phyloP scores from a whole-genome alignment of 2,113 vertebrate genomes.

The Urocitellus parryii region DNA sequence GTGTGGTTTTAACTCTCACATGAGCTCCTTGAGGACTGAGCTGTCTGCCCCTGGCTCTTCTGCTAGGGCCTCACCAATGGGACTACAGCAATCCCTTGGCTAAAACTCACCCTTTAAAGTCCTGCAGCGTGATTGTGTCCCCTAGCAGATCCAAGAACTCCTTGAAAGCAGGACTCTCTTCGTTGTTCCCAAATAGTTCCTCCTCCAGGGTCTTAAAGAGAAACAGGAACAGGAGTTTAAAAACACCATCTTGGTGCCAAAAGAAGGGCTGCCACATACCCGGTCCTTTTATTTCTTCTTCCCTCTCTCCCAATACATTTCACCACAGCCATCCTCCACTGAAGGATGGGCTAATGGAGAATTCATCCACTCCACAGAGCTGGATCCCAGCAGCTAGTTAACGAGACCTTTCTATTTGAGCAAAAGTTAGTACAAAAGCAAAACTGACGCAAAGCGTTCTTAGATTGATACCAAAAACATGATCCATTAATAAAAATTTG shows the following conservation, averaged over 20 bases:
- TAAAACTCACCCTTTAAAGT: slow-evolving; percentile 94
- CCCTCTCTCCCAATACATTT: not conserved
- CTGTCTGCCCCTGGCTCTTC: not conserved
- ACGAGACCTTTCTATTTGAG: not conserved
- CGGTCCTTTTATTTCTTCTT: not conserved
- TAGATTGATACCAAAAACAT: not conserved
- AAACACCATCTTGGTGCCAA: not conserved
- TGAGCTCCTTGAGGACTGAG: not conserved
- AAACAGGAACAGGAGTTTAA: not conserved
- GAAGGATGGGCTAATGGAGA: not conserved
- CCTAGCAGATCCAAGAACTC: slow-evolving; percentile 94
- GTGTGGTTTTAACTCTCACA: not conserved
- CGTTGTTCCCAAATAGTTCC: slow-evolving; percentile 95
- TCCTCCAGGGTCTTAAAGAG: slow-evolving; percentile 93
- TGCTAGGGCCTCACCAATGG: not conserved
- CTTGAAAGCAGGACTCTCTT: slow-evolving; percentile 93
- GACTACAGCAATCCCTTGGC: not conserved
- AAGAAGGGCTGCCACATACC: not conserved
- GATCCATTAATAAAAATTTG: not conserved
- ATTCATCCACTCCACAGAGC: not conserved
- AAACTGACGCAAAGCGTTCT: not conserved
- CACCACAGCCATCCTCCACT: not conserved
- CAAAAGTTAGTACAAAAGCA: slow-evolving; percentile 4
- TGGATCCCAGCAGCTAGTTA: accelerated
- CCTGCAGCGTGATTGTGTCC: slow-evolving; percentile 94